These are phyloP conservation scores for Dipodomys spectabilis DNA, from an alignment of 2,113 vertebrate genomes.

Conservation along the genomic window DNA sequence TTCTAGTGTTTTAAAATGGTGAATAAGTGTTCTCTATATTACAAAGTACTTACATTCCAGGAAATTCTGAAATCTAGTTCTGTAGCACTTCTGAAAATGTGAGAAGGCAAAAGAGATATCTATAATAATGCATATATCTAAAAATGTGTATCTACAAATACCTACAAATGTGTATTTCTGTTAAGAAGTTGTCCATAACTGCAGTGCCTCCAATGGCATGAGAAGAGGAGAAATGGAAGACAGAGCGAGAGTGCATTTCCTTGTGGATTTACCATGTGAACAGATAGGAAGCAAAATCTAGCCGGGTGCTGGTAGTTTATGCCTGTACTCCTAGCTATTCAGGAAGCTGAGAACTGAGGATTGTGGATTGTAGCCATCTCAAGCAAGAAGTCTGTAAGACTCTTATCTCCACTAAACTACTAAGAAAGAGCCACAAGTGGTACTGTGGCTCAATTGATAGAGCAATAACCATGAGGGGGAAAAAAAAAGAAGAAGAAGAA, in stretches of 20 bases:
- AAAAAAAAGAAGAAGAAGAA: no score
- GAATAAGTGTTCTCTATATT: background rate
- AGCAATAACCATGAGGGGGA: no score
- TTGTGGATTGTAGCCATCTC: no score
- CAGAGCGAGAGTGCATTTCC: background rate
- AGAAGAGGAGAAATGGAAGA: background rate
- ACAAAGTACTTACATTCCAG: background rate
- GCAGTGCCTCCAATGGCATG: background rate
- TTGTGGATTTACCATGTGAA: background rate
- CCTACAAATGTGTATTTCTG: background rate
- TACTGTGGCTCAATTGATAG: no score
- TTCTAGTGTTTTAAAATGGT: background rate
- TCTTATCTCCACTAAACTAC: no score
- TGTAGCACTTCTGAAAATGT: background rate
- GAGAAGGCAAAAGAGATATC: constrained; percentile 5
- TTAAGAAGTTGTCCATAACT: background rate
- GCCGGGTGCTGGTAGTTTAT: no score
- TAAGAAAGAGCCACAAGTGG: no score
- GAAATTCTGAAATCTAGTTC: background rate
- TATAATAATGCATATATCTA: no score
- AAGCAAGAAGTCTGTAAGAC: no score
- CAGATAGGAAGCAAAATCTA: background rate
- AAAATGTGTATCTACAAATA: no score
- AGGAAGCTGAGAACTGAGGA: no score
- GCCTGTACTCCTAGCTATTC: no score